Percentiles rank a stretch among this genome's conserved stretches.
Evolutionary conservation across 53 echinoderm and acorn worm genomes (phyloP).

Genomic region (Arbacia lixula): DNA sequence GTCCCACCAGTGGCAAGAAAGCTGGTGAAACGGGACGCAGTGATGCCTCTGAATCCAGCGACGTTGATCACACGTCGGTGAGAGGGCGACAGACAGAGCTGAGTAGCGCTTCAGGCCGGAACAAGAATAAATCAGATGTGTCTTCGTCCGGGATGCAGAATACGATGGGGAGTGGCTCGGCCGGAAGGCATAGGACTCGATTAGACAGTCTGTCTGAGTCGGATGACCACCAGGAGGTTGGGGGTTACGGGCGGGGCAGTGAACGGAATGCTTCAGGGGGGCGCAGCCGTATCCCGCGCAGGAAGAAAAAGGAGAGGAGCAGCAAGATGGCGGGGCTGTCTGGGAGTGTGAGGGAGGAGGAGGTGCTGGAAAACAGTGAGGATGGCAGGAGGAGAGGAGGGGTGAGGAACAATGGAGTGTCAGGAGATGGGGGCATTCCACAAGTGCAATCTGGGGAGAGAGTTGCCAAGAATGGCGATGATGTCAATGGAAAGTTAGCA

Average conservation of each 20-base stretch:
- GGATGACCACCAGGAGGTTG: constrained; percentile 61
- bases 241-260: constrained; percentile 48
- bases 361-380: constrained; percentile 30
- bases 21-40: constrained; percentile 38
- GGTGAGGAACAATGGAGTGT: constrained; percentile 1
- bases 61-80: constrained; percentile 21
- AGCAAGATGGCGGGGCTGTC: constrained; percentile 74
- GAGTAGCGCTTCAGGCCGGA: neutral
- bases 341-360: constrained; percentile 76
- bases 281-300: constrained; percentile 67
- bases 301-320: constrained; percentile 68
- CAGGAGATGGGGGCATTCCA: constrained; percentile 18
- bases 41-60: constrained; percentile 40
- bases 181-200: constrained; percentile 33
- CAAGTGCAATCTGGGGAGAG: constrained; percentile 39
- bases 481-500: neutral
- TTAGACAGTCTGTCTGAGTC: constrained; percentile 86
- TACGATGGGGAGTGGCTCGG: neutral
- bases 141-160: constrained; percentile 26
- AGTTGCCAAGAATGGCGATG: constrained; percentile 41
- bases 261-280: constrained; percentile 25
- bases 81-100: neutral
- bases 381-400: constrained; percentile 37
- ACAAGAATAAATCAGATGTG: constrained; percentile 6
- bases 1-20: constrained; percentile 86